phyloP scores from a whole-genome alignment of 2,888 invertebrate genomes.

The Junonia oenone region DNA sequence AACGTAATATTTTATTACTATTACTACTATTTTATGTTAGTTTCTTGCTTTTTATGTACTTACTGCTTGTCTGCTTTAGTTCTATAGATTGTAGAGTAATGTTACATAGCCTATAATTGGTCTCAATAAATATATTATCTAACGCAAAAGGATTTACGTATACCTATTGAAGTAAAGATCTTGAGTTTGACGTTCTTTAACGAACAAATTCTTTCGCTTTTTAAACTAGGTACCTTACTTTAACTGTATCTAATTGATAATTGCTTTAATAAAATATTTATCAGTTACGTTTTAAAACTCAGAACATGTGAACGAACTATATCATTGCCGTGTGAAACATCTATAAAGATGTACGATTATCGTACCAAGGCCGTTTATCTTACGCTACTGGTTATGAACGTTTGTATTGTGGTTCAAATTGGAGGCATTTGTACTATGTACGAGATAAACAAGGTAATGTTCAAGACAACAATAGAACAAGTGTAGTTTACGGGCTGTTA shows the following conservation, averaged over 20 bases:
- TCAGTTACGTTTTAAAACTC: neutral
- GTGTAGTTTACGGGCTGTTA: neutral
- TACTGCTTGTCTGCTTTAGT: no score
- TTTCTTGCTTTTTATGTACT: no score
- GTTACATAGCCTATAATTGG: no score
- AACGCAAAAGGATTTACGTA: no score
- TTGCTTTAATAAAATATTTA: neutral
- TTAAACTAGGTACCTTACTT: neutral
- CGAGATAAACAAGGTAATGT: neutral
- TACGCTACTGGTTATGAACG: conserved; percentile 17
- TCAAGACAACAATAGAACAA: neutral
- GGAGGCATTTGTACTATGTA: neutral
- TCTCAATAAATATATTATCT: no score
- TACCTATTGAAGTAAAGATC: no score
- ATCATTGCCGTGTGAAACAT: conserved; percentile 41
- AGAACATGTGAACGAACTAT: conserved; percentile 41
- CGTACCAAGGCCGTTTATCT: conserved; percentile 32
- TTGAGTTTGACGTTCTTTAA: no score
- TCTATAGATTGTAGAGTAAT: no score
- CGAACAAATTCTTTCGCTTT: no score
- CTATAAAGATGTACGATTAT: conserved; percentile 30
- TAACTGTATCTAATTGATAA: neutral
- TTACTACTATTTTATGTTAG: neutral
- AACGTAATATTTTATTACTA: neutral
- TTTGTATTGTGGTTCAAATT: conserved; percentile 1